Evolutionary conservation across 2,888 invertebrate species (phyloP), one percentile per base, ranked within the genome.

Genomic region (Autographa pulchrina): DNA sequence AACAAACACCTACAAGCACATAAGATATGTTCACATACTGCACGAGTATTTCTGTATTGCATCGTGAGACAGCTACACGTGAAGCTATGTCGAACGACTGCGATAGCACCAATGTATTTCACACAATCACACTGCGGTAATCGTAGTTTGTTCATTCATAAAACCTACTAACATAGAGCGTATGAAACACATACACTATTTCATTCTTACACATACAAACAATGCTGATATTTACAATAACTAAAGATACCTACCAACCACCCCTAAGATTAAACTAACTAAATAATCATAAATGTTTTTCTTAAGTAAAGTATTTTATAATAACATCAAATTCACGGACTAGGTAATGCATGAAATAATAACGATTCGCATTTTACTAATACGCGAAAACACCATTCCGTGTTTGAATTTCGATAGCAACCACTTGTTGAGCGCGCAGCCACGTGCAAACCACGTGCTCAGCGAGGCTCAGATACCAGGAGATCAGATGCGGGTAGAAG

Each of bases 41-140:
- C 75, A 77, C 66, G 63, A 6, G 41, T 62, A 18, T 9, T 35
- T 41, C 20, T 61, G 18, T n/a, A 31, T n/a, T 75, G 75, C 78
- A 78, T 11, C 35, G 52, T 52, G 56, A 48, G 59, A 56, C 20
- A 7, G 48, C 48, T n/a, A 48, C 48, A 48, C 7, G n/a, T n/a
- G 48, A 48, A 48, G n/a, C 6, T n/a, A n/a, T n/a, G n/a, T 48
- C n/a, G 48, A 48, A 48, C n/a, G 48, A 48, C 48, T 48, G 48
- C 48, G 48, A 48, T 48, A 48, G 48, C 48, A 48, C 48, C n/a
- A 48, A 48, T 48, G 48, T 48, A 48, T 6, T 48, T 48, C 48
- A 48, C 48, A n/a, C 48, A 48, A 16, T 2, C 48, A 48, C 48
- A 48, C 7, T 16, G 14, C n/a, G 48, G n/a, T n/a, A 48, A 48